Conservation (phyloP, 2,113 vertebrate species). For the Megalops atlanticus region DNA sequence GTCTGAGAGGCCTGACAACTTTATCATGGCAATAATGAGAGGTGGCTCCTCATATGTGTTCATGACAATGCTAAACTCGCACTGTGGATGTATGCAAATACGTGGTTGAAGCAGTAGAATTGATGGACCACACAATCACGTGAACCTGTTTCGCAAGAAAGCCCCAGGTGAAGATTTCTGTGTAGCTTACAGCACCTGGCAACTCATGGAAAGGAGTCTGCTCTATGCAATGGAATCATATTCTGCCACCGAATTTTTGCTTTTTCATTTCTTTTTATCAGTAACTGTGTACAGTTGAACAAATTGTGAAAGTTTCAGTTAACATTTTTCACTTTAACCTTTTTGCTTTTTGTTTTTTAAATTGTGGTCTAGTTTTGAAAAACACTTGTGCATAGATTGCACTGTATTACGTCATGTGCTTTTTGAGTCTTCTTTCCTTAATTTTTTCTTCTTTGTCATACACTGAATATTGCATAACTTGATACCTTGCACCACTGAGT, state of each 20-base stretch:
- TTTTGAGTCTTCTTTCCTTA: neutral
- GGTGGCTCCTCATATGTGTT: neutral
- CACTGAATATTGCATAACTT: neutral
- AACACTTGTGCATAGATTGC: neutral
- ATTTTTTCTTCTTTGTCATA: neutral
- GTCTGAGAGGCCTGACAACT: too few species aligned
- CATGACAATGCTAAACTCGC: neutral
- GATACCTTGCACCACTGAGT: neutral
- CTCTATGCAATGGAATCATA: neutral
- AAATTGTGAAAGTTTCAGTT: too few species aligned
- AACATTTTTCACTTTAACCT: too few species aligned
- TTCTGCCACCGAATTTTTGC: neutral
- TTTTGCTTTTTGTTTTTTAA: too few species aligned
- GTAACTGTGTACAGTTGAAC: neutral
- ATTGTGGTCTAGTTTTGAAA: too few species aligned
- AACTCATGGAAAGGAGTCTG: neutral
- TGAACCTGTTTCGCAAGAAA: neutral
- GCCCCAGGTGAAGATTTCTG: neutral
- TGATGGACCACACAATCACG: neutral
- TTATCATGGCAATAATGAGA: too few species aligned
- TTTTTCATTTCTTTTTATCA: neutral
- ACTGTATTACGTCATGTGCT: neutral
- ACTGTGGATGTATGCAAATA: neutral
- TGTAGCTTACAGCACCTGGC: slow-evolving; percentile 7
- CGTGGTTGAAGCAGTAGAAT: neutral